phyloP scores from a whole-genome alignment of 2,797 vertebrate species.

The Sebastiscus tertius region DNA sequence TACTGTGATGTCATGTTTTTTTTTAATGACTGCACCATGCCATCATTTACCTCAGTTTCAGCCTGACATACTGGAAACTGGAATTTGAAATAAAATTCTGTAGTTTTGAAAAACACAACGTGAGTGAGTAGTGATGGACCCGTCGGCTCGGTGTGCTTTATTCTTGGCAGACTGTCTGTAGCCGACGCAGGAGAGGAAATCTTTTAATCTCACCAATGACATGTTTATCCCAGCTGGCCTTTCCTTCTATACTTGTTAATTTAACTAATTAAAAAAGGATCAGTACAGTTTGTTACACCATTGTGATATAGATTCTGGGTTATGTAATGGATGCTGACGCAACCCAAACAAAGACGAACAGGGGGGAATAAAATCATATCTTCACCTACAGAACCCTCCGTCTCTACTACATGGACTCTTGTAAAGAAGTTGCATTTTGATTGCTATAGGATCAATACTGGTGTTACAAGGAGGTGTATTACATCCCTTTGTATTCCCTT shows the following conservation, averaged over 20 bases:
- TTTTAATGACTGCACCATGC: neutral
- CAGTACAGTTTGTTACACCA: neutral
- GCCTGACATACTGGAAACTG: neutral
- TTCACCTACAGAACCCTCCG: neutral
- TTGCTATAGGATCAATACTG: neutral
- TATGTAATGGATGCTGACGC: neutral
- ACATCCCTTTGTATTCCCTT: neutral
- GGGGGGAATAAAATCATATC: neutral
- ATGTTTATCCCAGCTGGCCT: neutral
- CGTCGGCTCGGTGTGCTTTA: neutral
- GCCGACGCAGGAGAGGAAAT: neutral
- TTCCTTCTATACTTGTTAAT: neutral
- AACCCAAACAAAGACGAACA: neutral
- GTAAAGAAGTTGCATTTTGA: neutral
- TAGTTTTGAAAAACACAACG: neutral
- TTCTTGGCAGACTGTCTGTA: neutral
- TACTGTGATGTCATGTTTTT: too few species aligned
- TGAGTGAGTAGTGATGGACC: neutral
- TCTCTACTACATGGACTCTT: too few species aligned
- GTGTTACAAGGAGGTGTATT: neutral
- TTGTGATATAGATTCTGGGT: neutral
- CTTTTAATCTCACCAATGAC: neutral
- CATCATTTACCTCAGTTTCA: neutral
- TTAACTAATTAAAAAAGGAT: neutral
- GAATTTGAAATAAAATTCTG: constrained; percentile 12